Evolutionary conservation across 2,888 invertebrate genomes (phyloP), one percentile per base, ranked within the genome.

Genomic region (Panzeria rudis): DNA sequence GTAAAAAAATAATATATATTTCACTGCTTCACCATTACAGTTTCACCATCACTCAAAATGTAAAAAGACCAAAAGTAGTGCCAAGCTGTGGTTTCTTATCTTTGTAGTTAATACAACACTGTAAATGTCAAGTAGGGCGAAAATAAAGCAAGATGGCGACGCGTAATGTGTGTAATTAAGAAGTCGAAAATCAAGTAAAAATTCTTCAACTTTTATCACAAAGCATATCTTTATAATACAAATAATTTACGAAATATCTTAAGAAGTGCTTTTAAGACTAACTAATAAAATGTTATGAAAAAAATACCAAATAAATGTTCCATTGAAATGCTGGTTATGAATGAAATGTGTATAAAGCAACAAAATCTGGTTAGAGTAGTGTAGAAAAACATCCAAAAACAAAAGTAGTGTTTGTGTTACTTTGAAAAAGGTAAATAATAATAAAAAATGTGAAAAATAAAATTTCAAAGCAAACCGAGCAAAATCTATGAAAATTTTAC

Each of bases 341-440:
- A 78, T 20, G 29, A 66, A 76, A 52, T 66, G 41, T 72, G 23
- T 32, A 5, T 59, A 64, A 64, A 82, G 32, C 77, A 81, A 81
- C 84, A 80, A 77, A 77, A 75, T 56, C 52, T 56, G 59, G 23
- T 5, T n/a, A 69, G 13, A 54, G 62, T 86, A 82, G 32, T 77
- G 80, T 50, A 69, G 81, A 73, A 76, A 82, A 81, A 81, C 64
- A 78, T 75, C n/a, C 68, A 76, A 76, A 86, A 82, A 84, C 80
- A 82, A 71, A 77, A 72, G 87, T 80, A 85, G 87, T 87, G 79
- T 87, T 88, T 90, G 88, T 90, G 90, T 89, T 89, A 89, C 87
- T 87, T 88, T 90, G 88, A 87, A 89, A 87, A 89, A 91, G 89
- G 90, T 91, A 90, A 89, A 89, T 88, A 90, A 89, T 87, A 88